phyloP scores from a whole-genome alignment of 1,140 invertebrate genomes.

The Goniozus legneri region DNA sequence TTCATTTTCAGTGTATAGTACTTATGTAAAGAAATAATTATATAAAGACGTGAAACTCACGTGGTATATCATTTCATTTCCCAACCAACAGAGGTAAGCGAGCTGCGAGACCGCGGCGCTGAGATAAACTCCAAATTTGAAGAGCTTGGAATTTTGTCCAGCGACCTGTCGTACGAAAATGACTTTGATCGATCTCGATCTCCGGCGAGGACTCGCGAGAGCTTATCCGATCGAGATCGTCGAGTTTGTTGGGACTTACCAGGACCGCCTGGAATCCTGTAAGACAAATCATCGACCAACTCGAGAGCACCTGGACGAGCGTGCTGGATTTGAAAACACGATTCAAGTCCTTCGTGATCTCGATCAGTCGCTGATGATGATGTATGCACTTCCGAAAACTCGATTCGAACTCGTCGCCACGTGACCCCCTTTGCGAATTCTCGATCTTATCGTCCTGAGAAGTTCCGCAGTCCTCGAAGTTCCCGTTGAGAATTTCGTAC shows the following conservation, averaged over 20 bases:
- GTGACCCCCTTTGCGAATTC: no score
- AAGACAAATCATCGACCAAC: constrained; percentile 33
- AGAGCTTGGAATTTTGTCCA: constrained; percentile 19
- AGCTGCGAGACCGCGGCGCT: constrained; percentile 20
- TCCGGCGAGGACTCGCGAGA: no score
- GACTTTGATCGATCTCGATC: no score
- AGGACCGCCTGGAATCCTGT: constrained; percentile 29
- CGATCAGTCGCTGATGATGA: constrained; percentile 28
- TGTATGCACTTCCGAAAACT: constrained; percentile 19
- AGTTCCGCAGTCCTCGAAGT: constrained; percentile 19
- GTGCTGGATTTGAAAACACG: constrained; percentile 24
- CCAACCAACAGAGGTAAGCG: constrained; percentile 24
- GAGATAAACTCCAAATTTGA: constrained; percentile 21
- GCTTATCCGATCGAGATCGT: no score
- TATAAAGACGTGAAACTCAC: no score
- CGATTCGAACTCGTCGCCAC: constrained; percentile 9
- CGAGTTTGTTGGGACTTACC: no score
- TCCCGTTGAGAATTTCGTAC: constrained; percentile 16
- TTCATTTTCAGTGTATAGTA: no score
- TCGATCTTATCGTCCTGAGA: no score
- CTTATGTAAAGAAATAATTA: no score
- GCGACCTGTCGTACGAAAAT: constrained; percentile 14
- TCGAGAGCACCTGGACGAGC: constrained; percentile 31
- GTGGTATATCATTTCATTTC: constrained; percentile 22
- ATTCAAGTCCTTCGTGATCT: constrained; percentile 24